Conservation (phyloP, 23 tunicate genomes). For the Ascidia mentula region DNA sequence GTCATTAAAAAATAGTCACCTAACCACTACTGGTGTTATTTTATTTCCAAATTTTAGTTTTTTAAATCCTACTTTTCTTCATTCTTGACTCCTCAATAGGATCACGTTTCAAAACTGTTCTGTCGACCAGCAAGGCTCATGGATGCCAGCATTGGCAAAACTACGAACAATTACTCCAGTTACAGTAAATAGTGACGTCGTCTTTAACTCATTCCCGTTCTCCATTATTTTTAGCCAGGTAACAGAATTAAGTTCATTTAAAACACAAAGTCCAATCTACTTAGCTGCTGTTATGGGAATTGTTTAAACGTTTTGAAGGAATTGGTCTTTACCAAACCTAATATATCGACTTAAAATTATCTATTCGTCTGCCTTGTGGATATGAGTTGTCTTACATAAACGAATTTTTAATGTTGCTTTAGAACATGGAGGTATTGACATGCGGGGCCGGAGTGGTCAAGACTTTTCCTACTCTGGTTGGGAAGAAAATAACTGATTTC, state of each 20-base stretch:
- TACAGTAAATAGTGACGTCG: conserved; percentile 34
- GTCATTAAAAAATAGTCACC: too few relatives aligned
- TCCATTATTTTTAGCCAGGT: conserved; percentile 45
- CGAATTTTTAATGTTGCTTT: neutral
- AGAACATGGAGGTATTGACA: conserved; percentile 38
- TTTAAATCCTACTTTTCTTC: neutral
- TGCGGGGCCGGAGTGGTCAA: conserved; percentile 43
- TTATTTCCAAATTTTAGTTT: too few relatives aligned
- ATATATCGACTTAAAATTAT: too few relatives aligned
- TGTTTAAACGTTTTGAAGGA: too few relatives aligned
- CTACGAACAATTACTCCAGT: conserved; percentile 23
- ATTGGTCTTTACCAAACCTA: too few relatives aligned
- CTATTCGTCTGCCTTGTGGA: too few relatives aligned
- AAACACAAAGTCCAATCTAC: too few relatives aligned
- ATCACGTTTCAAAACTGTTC: conserved; percentile 22
- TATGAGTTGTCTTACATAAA: too few relatives aligned
- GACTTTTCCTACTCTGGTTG: conserved; percentile 33
- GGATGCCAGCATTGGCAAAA: conserved; percentile 36
- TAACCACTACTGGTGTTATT: too few relatives aligned
- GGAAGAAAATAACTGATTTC: conserved; percentile 40
- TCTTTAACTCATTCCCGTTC: conserved; percentile 36
- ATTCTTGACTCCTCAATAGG: neutral
- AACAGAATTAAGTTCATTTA: neutral
- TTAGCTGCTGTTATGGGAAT: too few relatives aligned
- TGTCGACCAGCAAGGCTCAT: conserved; percentile 23